These are phyloP conservation scores for Phymatocera aterrima DNA, from an alignment of 2,888 invertebrate species.

Conservation along the genomic window DNA sequence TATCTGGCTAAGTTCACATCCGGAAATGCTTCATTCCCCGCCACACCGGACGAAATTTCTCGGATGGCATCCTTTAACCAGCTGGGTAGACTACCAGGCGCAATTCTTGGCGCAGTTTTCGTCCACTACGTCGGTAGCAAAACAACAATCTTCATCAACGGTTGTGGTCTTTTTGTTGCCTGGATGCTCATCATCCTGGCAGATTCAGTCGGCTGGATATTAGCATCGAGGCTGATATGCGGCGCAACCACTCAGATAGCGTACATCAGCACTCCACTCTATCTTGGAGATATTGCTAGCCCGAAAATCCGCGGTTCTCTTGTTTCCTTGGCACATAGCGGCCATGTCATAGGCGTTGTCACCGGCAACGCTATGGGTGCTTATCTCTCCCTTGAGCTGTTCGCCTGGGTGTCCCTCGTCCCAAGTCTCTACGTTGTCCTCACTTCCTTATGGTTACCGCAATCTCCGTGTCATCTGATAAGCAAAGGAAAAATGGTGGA, in stretches of 20 bases:
- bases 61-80: too few species aligned
- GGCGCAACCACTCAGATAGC: conserved; percentile 62
- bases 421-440: conserved; percentile 1
- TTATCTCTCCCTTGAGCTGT: conserved; percentile 1
- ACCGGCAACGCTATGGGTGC: conserved; percentile 25
- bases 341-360: not conserved
- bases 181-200: too few species aligned
- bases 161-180: too few species aligned
- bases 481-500: conserved; percentile 45
- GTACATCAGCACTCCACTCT: conserved; percentile 59
- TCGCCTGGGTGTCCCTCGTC: not conserved
- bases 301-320: conserved; percentile 65
- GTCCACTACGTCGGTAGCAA: too few species aligned
- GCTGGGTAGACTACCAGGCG: too few species aligned
- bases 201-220: too few species aligned
- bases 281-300: conserved; percentile 64
- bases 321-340: conserved; percentile 47
- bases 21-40: too few species aligned
- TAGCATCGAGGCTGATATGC: too few species aligned
- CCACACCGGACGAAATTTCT: too few species aligned
- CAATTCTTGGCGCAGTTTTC: too few species aligned
- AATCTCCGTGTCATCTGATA: conserved; percentile 39
- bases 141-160: too few species aligned
- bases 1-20: too few species aligned
- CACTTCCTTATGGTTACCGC: conserved; percentile 11